Conservation (phyloP, 2,113 vertebrate genomes). For the Butorides virescens region DNA sequence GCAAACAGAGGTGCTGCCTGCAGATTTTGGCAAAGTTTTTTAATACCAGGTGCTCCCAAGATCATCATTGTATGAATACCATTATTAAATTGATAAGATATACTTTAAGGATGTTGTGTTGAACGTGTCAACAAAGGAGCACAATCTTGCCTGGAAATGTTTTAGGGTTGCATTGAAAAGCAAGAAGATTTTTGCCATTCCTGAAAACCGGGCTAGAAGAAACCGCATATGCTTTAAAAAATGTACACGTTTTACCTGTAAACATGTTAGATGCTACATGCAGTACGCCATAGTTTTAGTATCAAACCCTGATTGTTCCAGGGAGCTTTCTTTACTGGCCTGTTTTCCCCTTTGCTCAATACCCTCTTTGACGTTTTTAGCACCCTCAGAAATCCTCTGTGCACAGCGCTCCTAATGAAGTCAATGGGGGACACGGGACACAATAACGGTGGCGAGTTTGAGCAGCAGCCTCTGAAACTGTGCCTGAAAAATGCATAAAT, state of each 20-base stretch:
- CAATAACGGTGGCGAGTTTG: not conserved
- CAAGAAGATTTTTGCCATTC: not conserved
- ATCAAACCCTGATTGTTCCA: not conserved
- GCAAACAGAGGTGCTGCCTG: not conserved
- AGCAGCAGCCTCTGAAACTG: not conserved
- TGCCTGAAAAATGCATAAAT: not conserved
- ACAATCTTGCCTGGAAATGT: not conserved
- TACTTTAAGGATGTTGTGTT: not conserved
- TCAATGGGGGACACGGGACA: not conserved
- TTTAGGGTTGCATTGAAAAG: not conserved
- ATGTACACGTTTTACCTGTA: not conserved
- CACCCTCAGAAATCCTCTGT: constrained; percentile 17
- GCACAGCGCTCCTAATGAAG: not conserved
- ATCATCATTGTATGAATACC: not conserved
- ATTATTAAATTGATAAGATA: not conserved
- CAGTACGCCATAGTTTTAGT: not conserved
- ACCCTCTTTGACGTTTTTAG: not conserved
- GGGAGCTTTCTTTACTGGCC: constrained; percentile 1
- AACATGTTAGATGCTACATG: not conserved
- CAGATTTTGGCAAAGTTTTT: not conserved
- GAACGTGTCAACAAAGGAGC: not conserved
- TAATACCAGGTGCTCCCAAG: not conserved
- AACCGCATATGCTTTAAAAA: not conserved
- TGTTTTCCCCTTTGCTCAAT: not conserved
- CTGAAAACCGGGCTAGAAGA: not conserved